Conservation (phyloP, 2,888 invertebrate genomes). For the Caenorhabditis sulstoni region DNA sequence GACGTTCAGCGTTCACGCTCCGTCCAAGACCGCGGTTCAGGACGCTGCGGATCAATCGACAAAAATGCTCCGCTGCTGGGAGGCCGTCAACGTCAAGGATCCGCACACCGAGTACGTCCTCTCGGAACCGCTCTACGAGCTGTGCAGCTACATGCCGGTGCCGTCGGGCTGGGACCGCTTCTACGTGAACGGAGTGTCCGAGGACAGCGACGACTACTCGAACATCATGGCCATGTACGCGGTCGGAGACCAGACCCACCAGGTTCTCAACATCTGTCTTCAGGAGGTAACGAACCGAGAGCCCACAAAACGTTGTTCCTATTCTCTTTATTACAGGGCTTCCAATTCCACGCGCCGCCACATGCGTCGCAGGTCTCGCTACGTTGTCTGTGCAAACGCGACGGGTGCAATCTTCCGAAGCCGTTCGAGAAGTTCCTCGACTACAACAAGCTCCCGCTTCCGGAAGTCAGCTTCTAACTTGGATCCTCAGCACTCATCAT, state of each 20-base stretch:
- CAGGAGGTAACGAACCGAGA: conserved; percentile 65
- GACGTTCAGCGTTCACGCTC: conserved; percentile 10
- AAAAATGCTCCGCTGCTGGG: conserved; percentile 26
- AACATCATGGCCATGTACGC: conserved; percentile 13
- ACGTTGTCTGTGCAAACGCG: conserved; percentile 76
- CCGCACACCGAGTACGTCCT: conserved; percentile 6
- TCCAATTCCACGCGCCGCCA: conserved; percentile 53
- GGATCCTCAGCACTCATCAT: neutral
- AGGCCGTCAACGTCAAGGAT: conserved; percentile 2
- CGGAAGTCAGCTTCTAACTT: conserved; percentile 19
- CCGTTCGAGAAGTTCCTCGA: conserved; percentile 38
- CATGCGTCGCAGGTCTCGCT: conserved; percentile 62
- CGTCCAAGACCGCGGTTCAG: conserved; percentile 33
- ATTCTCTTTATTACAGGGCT: conserved; percentile 18
- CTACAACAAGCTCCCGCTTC: conserved; percentile 41
- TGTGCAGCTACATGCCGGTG: conserved; percentile 43
- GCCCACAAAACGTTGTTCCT: neutral
- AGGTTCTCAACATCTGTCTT: conserved; percentile 71
- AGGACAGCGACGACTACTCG: conserved; percentile 39
- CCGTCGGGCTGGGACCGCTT: conserved; percentile 11
- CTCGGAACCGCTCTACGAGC: conserved; percentile 36
- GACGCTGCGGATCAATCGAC: conserved; percentile 32
- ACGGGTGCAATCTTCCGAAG: conserved; percentile 66
- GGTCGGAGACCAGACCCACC: conserved; percentile 54
- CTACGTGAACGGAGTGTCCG: conserved; percentile 34